Evolutionary conservation across 2,888 invertebrate species (phyloP).

Genomic region (Oscheius sp.): DNA sequence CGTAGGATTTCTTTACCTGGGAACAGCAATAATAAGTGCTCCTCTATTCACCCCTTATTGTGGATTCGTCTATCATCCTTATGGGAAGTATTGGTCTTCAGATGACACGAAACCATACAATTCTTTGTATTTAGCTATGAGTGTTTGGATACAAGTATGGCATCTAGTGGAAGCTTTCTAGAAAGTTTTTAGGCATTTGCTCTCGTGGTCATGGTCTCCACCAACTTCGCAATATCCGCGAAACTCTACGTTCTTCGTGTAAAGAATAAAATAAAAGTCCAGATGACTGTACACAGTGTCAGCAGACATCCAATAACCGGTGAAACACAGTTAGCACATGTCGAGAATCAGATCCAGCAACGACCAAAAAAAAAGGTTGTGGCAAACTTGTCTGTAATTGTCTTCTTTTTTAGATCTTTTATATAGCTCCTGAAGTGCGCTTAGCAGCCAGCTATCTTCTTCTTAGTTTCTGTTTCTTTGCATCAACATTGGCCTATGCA

Average conservation of each 20-base stretch:
- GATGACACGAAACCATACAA: not conserved
- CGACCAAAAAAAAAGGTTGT: not conserved
- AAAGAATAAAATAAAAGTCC: not conserved
- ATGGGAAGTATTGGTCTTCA: constrained; percentile 7
- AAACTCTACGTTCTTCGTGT: not conserved
- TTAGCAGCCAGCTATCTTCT: not conserved
- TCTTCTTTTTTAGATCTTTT: not conserved
- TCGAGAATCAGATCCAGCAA: not conserved
- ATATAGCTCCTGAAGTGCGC: not conserved
- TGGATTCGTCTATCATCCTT: constrained; percentile 5
- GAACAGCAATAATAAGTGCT: not conserved
- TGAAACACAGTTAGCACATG: too few species aligned
- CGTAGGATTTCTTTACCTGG: not conserved
- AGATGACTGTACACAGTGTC: not conserved
- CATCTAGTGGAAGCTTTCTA: not conserved
- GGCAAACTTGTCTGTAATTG: not conserved
- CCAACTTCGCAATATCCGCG: not conserved
- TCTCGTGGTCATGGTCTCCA: not conserved
- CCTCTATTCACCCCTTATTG: constrained; percentile 17
- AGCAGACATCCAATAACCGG: too few species aligned
- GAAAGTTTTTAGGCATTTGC: not conserved
- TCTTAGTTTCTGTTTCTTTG: constrained; percentile 17
- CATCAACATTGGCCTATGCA: not conserved
- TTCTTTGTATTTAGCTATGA: not conserved
- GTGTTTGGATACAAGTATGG: not conserved